These are phyloP conservation scores for Centropristis striata DNA, from an alignment of 2,113 vertebrate genomes.

Conservation along the genomic window DNA sequence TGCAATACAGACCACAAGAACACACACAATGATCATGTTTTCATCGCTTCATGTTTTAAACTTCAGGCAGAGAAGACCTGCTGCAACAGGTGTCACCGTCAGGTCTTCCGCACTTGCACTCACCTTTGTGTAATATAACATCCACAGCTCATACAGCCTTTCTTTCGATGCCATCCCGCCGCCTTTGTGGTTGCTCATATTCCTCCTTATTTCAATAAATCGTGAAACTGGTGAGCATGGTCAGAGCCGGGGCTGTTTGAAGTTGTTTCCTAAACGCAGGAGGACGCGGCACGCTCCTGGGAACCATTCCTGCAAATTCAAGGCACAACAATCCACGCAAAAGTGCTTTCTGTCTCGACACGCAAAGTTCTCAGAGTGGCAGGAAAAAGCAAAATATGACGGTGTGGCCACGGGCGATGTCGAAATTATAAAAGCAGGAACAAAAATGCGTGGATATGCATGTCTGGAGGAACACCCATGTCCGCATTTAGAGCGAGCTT, in stretches of 20 bases:
- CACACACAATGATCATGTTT: not conserved
- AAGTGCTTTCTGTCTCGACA: conserved; percentile 38
- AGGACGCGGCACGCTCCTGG: conserved; percentile 61
- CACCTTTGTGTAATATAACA: conserved; percentile 94
- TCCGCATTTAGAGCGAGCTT: conserved; percentile 69
- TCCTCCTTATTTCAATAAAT: conserved; percentile 51
- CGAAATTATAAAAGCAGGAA: conserved; percentile 47
- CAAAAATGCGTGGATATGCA: conserved; percentile 60
- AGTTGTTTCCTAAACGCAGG: conserved; percentile 63
- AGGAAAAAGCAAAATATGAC: conserved; percentile 18
- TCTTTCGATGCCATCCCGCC: conserved; percentile 92
- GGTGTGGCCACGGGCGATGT: conserved; percentile 26
- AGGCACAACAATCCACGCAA: conserved; percentile 33
- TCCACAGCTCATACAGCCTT: conserved; percentile 92
- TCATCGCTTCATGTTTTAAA: conserved; percentile 22
- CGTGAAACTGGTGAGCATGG: conserved; percentile 41
- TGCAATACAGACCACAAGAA: not conserved
- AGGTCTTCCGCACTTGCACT: conserved; percentile 77
- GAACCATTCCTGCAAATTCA: conserved; percentile 72
- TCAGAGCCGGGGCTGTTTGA: conserved; percentile 31
- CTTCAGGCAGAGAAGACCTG: conserved; percentile 34
- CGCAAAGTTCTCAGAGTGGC: conserved; percentile 62
- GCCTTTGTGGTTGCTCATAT: conserved; percentile 68
- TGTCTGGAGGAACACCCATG: conserved; percentile 76
- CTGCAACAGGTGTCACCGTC: conserved; percentile 79